These are phyloP conservation scores for Notothenia coriiceps DNA, from an alignment of 2,113 vertebrate genomes.

Conservation along the genomic window DNA sequence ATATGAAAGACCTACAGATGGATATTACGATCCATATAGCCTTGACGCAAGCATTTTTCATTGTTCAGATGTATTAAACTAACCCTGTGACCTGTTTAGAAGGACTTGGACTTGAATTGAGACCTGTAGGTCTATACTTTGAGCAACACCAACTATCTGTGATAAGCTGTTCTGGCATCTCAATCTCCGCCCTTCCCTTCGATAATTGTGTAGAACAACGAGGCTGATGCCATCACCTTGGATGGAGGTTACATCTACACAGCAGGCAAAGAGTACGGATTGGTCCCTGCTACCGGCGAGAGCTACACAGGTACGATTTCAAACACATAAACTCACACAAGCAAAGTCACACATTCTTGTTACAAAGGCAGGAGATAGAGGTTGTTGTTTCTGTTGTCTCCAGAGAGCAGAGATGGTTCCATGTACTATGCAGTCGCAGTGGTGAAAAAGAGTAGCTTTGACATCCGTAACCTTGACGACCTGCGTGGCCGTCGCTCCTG, in stretches of 20 bases:
- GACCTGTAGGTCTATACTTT: not conserved
- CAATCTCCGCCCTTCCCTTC: not conserved
- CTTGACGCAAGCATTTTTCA: not conserved
- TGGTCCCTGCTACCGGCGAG: constrained; percentile 92
- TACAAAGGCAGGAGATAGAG: not conserved
- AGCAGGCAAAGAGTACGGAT: constrained; percentile 89
- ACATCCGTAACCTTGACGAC: constrained; percentile 86
- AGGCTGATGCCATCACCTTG: constrained; percentile 89
- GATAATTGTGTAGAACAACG: constrained; percentile 82
- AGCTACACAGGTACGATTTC: constrained; percentile 87
- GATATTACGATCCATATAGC: not conserved
- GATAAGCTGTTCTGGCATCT: not conserved
- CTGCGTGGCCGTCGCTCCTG: constrained; percentile 90
- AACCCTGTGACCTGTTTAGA: not conserved
- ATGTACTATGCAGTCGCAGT: constrained; percentile 91
- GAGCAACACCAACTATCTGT: not conserved
- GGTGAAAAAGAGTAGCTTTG: constrained; percentile 81
- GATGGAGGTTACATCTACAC: constrained; percentile 90
- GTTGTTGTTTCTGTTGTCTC: not conserved
- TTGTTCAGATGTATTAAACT: not conserved
- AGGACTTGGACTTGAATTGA: not conserved
- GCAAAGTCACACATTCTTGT: not conserved
- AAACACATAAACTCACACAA: not conserved
- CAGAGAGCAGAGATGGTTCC: constrained; percentile 83
- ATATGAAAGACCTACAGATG: not conserved